Evolutionary conservation across 2,888 invertebrate genomes (phyloP).

Genomic region (Trichopria drosophilae): DNA sequence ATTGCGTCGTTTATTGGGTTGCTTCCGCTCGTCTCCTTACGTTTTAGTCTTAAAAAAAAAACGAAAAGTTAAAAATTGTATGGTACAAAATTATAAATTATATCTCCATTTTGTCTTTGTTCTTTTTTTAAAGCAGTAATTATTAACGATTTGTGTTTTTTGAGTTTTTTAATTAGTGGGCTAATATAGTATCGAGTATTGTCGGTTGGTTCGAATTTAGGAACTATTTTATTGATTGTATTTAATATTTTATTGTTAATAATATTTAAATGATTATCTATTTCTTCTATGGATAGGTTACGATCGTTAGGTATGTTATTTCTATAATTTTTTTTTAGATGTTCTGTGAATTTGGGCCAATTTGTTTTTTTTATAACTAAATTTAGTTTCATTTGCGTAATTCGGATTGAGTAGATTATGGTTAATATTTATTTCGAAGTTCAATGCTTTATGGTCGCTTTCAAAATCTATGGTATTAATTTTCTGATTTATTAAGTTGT

Average conservation of each 20-base stretch:
- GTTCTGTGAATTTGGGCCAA: constrained; percentile 22
- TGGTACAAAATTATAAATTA: neutral
- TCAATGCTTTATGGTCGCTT: constrained; percentile 25
- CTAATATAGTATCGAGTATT: neutral
- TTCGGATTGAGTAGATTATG: neutral
- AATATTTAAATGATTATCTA: constrained; percentile 9
- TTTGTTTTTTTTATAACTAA: constrained; percentile 23
- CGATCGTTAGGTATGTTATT: constrained; percentile 12
- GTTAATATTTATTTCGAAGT: constrained; percentile 4
- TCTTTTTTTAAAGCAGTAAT: neutral
- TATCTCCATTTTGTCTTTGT: neutral
- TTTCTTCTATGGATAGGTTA: constrained; percentile 29
- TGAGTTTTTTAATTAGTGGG: neutral
- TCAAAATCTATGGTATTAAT: constrained; percentile 9
- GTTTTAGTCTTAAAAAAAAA: no score
- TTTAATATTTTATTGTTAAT: constrained; percentile 1
- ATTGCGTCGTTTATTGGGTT: no score
- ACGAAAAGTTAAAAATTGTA: no score
- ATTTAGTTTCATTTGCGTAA: neutral
- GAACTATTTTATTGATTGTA: constrained; percentile 5
- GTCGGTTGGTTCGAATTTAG: neutral
- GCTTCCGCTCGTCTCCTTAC: no score
- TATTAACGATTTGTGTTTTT: constrained; percentile 2
- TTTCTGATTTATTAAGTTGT: constrained; percentile 6
- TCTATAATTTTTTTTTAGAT: neutral